phyloP scores from a whole-genome alignment of 2,113 vertebrate genomes.

The Columbina picui region DNA sequence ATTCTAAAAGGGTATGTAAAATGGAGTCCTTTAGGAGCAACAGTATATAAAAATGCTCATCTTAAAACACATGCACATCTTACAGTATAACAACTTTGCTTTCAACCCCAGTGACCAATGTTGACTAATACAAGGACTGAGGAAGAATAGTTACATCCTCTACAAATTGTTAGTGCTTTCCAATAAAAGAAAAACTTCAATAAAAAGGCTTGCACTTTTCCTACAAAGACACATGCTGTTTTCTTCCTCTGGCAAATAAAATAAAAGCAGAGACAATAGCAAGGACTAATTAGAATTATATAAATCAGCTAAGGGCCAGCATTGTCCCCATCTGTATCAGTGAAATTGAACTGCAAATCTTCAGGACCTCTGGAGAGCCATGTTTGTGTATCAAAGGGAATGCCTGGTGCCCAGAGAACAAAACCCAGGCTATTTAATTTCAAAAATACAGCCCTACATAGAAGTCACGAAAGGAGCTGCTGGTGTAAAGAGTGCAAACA shows the following conservation, averaged over 20 bases:
- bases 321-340: rapidly evolving
- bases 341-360: background rate
- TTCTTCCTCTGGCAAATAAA: background rate
- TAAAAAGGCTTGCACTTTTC: background rate
- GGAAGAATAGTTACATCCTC: background rate
- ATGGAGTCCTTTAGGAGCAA: background rate
- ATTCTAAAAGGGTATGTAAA: background rate
- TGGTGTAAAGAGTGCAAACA: rapidly evolving
- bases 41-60: background rate
- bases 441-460: background rate
- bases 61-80: background rate
- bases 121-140: background rate
- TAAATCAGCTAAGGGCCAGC: background rate
- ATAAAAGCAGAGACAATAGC: background rate
- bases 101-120: background rate
- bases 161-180: background rate
- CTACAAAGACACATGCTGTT: background rate
- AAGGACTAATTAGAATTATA: background rate
- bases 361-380: background rate
- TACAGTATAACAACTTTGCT: background rate
- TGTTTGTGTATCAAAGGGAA: background rate
- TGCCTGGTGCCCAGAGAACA: background rate
- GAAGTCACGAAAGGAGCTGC: background rate
- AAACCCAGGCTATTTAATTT: background rate
- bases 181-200: background rate